Conservation (phyloP, 2,888 invertebrate species). For the Megastigmus dorsalis region DNA sequence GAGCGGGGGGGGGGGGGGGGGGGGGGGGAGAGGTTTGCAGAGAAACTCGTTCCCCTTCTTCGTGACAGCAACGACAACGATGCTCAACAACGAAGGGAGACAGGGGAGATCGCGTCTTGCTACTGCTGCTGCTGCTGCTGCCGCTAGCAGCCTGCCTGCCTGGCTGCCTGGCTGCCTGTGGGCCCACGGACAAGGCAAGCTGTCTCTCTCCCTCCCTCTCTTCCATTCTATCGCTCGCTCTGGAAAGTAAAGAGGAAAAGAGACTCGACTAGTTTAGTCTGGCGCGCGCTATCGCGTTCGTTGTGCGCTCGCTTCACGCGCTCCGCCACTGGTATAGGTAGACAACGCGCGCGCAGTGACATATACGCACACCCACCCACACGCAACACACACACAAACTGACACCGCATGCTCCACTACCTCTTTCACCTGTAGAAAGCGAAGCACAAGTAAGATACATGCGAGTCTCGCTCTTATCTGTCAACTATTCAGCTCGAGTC, state of each 20-base stretch:
- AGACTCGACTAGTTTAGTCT: constrained; percentile 37
- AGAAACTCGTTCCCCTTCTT: constrained; percentile 24
- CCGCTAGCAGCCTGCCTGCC: too few species aligned
- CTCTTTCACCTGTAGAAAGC: constrained; percentile 18
- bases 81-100: not conserved
- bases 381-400: constrained; percentile 1
- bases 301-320: constrained; percentile 22
- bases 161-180: constrained; percentile 30
- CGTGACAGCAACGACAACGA: constrained; percentile 5
- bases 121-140: too few species aligned
- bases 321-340: not conserved
- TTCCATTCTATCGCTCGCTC: not conserved
- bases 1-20: not conserved
- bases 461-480: too few species aligned
- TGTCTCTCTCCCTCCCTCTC: not conserved
- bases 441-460: not conserved
- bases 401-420: constrained; percentile 9
- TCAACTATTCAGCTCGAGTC: not conserved
- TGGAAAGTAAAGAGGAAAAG: constrained; percentile 24
- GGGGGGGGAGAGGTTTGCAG: constrained; percentile 3
- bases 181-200: constrained; percentile 29
- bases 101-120: constrained; percentile 18
- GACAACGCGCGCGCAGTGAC: constrained; percentile 7
- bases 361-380: too few species aligned
- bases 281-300: constrained; percentile 37